Conservation (phyloP, 2,888 invertebrate genomes). For the Hybos culiciformis region DNA sequence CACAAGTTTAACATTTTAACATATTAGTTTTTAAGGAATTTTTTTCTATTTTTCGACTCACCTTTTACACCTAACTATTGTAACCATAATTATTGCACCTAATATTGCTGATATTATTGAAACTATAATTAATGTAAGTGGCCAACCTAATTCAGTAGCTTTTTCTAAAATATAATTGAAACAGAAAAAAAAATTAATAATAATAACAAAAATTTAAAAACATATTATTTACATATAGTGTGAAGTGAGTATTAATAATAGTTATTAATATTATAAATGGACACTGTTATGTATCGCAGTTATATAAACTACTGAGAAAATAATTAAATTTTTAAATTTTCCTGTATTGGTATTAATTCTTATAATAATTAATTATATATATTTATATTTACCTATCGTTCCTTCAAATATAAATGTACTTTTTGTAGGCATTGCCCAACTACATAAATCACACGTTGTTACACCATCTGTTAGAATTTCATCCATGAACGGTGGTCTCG, state of each 20-base stretch:
- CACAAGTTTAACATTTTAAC: neutral
- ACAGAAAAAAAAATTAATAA: neutral
- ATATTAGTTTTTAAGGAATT: too few species aligned
- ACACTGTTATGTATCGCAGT: too few species aligned
- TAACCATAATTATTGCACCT: constrained; percentile 58
- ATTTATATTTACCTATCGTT: constrained; percentile 40
- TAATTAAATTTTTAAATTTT: too few species aligned
- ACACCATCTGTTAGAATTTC: constrained; percentile 48
- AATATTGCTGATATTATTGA: constrained; percentile 54
- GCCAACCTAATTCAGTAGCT: constrained; percentile 53
- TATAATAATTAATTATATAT: neutral
- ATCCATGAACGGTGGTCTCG: constrained; percentile 49
- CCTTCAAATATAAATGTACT: constrained; percentile 43
- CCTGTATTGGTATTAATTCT: neutral
- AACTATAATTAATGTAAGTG: constrained; percentile 53
- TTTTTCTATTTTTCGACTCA: too few species aligned
- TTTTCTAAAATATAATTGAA: constrained; percentile 24
- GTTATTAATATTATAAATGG: too few species aligned
- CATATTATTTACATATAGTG: too few species aligned
- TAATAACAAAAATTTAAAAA: constrained; percentile 2
- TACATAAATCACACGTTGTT: constrained; percentile 59
- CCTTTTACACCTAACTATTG: constrained; percentile 53
- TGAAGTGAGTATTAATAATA: too few species aligned
- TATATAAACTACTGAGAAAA: too few species aligned
- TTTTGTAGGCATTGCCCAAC: constrained; percentile 51